Evolutionary conservation across 2,113 vertebrate species (phyloP), one percentile per base, ranked within the genome.

Genomic region (Heloderma charlesbogerti): DNA sequence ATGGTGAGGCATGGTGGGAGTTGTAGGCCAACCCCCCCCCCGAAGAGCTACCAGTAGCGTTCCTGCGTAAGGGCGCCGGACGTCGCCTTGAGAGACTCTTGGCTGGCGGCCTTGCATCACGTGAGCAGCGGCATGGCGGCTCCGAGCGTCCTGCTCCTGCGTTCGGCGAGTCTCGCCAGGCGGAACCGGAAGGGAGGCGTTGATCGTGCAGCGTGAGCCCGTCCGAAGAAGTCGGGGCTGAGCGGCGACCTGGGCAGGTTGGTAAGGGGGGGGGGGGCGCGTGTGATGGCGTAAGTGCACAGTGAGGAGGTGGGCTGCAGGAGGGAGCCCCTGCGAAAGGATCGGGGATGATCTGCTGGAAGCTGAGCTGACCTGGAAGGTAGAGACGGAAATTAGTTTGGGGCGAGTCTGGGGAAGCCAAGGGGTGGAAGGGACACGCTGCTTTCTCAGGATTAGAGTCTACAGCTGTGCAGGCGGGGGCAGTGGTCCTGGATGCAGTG

Each of bases 111-210:
- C 89, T 89, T 71, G 37, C 37, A 45, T 95, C 95, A 96, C 93
- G 94, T 96, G 95, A 96, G 31, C 18, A 13, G 16, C 29, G 94
- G 63, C 86, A 95, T 94, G 95, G 94, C 92, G 57, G 45, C 57
- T 63, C 29, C 74, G n/a, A 1, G 34, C 84, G 91, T 89, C 37
- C 20, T 90, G 88, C 80, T 87, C 87, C 89, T 48, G 63, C 22
- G 7, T 10, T 18, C 40, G 45, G 84, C 18, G 43, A 57, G 29
- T 34, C 34, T 57, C 13, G 12, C 20, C 51, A 66, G 57, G 37
- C 80, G 87, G 78, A 88, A 88, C 9, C 88, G 88, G 88, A 89
- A 89, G 13, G 27, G 83, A 34, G 10, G 51, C 0, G 34, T 9
- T 57, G 51, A 1, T n/a, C 20, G 27, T 66, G 75, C 8, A 13